Evolutionary conservation across 1,140 invertebrate genomes (phyloP).

Genomic region (Saccostrea echinata): DNA sequence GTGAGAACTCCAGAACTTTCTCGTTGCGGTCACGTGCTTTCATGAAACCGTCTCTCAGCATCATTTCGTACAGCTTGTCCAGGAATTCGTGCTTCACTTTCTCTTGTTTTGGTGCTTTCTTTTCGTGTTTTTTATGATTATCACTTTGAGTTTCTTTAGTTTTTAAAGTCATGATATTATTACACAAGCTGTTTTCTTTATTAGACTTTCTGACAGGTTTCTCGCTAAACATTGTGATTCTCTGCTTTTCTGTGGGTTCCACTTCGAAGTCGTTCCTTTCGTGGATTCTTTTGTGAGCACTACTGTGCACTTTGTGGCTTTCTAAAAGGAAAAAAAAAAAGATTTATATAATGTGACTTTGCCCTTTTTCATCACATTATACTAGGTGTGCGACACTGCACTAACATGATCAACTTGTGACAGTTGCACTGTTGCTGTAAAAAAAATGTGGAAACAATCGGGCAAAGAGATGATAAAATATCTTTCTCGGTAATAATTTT

Average conservation of each 20-base stretch:
- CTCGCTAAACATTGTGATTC: neutral
- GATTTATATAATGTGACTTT: neutral
- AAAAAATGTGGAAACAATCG: too few species aligned
- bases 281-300: conserved; percentile 19
- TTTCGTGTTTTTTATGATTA: conserved; percentile 7
- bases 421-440: too few species aligned
- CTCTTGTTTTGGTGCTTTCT: conserved; percentile 17
- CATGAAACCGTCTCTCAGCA: conserved; percentile 53
- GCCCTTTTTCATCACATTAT: too few species aligned
- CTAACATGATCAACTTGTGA: too few species aligned
- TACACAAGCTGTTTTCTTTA: conserved; percentile 20
- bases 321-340: neutral
- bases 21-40: conserved; percentile 56
- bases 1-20: conserved; percentile 70
- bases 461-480: too few species aligned
- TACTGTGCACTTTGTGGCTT: neutral
- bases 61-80: conserved; percentile 44
- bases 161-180: neutral
- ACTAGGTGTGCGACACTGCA: too few species aligned
- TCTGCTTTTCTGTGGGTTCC: conserved; percentile 22
- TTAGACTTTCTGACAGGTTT: conserved; percentile 11
- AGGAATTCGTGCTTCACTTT: conserved; percentile 46
- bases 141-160: conserved; percentile 25
- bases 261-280: conserved; percentile 10
- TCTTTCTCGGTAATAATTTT: too few species aligned